Base-by-base conservation (phyloP, 2,113 vertebrate genomes). In the Catharus bicknelli region DNA sequence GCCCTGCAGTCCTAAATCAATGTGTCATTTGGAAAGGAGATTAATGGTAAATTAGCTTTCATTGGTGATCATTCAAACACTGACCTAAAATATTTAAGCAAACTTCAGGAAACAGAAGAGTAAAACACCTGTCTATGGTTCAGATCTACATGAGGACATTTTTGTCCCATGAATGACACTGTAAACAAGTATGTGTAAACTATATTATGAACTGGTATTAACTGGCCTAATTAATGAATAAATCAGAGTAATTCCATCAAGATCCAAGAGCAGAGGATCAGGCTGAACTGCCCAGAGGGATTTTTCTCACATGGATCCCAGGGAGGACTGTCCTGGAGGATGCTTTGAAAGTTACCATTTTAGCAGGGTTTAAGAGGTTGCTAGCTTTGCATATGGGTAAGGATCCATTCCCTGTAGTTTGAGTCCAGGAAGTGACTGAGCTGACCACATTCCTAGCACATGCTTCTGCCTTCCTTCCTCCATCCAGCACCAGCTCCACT, bases 1-100 rank as follows among this genome's bases (percentile, higher is more conserved):
- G 86, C 85, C 87, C 78, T 79, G 67, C 62, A 73, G 92, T 91
- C 42, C 78, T 96, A 80, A 90, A 94, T 94, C 88, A 89, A 84
- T 67, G 72, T 92, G 48, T 64, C 76, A 63, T 82, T 94, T 29
- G 11, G 70, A 89, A 94, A 81, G 88, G 54, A 97, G 94, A 79
- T 78, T 27, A 63, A 84, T 94, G 76, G 30, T 75, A 85, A 93
- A 32, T 67, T 47, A 61, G 72, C 64, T 94, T 93, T 89, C 66
- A 78, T 16, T 36, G 59, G n/a, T 53, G 62, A 90, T 70, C 48
- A 30, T 82, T 90, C 81, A 92, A 95, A 53, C 47, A 59, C 40
- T 70, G 59, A 51, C 72, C n/a, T 85, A 76, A 93, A 92, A 72
- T 47, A 79, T 85, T 95, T 90, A 87, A 76, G 83, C 25, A 86